Base-by-base conservation (phyloP, 1,140 invertebrate genomes). In the Leptinotarsa texana region DNA sequence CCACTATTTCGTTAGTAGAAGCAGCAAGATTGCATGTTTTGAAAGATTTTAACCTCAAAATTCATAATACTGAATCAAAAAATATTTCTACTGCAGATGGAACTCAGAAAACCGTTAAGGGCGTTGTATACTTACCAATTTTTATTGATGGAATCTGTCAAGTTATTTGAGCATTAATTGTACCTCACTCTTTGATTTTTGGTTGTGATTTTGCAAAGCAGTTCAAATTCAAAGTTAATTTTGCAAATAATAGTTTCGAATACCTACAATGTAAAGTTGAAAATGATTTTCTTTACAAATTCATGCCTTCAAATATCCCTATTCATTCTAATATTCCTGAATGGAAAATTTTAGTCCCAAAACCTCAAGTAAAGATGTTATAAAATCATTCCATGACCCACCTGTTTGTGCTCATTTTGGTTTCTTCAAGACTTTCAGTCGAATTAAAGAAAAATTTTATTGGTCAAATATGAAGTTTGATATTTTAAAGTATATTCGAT, bases 281-380 rank as follows among this genome's bases (percentile, higher is more conserved):
- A 72, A 65, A 65, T 63, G 27, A 67, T 63, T 17, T 17, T 72
- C n/a, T 27, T 22, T 18, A 6, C 18, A 63, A 42, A 72, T 72
- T 57, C 70, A 22, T 42, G 4, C 15, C 22, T 17, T 48, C 22
- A 13, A 18, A 21, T 15, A 22, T 69, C 73, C n/a, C 17, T 65
- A n/a, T 74, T 63, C 5, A 77, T 33, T 73, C 66, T 65, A 48
- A 65, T 17, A 17, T 76, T 61, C 48, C 62, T 22, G 68, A 47
- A 11, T 47, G 81, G 82, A 84, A 81, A 69, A 21, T 79, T 62
- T 78, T 81, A 13, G 47, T 81, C 11, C 80, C 78, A 1, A 17
- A 69, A 27, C 71, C 80, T 27, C 61, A 72, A 21, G 78, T n/a
- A 17, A 22, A 33, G 17, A n/a, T 2, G 71, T 80, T 18, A 57